phyloP scores from a whole-genome alignment of 2,797 vertebrate species.

The Gambelia wislizenii region DNA sequence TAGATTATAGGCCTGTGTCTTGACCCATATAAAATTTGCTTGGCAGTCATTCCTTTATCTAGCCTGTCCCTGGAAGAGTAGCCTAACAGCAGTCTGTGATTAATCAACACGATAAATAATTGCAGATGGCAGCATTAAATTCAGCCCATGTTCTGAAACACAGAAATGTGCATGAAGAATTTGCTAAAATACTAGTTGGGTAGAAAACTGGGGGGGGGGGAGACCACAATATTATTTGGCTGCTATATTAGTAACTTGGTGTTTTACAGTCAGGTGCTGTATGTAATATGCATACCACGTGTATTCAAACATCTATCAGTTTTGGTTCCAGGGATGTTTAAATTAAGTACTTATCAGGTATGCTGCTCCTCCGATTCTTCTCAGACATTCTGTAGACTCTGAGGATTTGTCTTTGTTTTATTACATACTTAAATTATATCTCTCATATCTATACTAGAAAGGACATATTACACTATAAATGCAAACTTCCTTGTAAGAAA shows the following conservation, averaged over 20 bases:
- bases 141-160: background rate
- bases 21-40: slow-evolving; percentile 21
- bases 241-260: background rate
- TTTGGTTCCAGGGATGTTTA: slow-evolving; percentile 26
- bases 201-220: background rate
- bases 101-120: slow-evolving; percentile 38
- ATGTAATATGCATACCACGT: background rate
- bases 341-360: background rate
- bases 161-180: slow-evolving; percentile 33
- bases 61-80: slow-evolving; percentile 6
- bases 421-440: slow-evolving; percentile 27
- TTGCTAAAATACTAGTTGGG: background rate
- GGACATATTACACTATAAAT: slow-evolving; percentile 36
- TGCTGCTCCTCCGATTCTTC: slow-evolving; percentile 14
- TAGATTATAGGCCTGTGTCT: slow-evolving; percentile 1
- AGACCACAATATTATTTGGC: background rate
- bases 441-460: slow-evolving; percentile 9
- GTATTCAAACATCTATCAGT: slow-evolving; percentile 4
- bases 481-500: slow-evolving; percentile 48
- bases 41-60: slow-evolving; percentile 23
- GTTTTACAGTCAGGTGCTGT: background rate
- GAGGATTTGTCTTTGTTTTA: slow-evolving; percentile 17
- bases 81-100: slow-evolving; percentile 20
- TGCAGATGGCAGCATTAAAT: slow-evolving; percentile 21
- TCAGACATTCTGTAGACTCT: slow-evolving; percentile 16